Evolutionary conservation across 1,140 invertebrate species (phyloP).

Genomic region (Probaryconus sp.): DNA sequence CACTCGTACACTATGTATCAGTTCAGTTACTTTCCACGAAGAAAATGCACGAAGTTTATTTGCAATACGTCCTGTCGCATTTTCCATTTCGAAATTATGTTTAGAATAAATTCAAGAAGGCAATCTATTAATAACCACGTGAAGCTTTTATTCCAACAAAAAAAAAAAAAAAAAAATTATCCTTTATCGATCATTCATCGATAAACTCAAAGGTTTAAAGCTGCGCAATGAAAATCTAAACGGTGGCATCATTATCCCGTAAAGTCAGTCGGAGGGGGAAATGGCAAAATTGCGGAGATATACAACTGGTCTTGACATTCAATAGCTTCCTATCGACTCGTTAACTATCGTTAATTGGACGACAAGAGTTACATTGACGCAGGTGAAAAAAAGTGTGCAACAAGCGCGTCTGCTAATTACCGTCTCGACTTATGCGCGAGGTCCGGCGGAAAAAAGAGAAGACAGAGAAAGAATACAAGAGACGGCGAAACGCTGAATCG

Average conservation of each 20-base stretch:
- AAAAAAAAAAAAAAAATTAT: constrained; percentile 41
- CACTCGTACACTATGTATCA: constrained; percentile 33
- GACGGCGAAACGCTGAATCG: too few relatives aligned
- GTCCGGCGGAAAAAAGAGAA: constrained; percentile 24
- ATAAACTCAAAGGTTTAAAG: constrained; percentile 17
- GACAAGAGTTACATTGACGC: constrained; percentile 27
- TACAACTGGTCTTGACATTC: constrained; percentile 58
- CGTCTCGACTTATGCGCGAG: constrained; percentile 18
- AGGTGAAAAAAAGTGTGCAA: constrained; percentile 57
- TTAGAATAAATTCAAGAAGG: too few relatives aligned
- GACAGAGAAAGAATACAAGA: neutral
- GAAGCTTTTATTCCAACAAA: neutral
- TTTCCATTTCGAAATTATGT: too few relatives aligned
- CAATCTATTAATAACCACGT: too few relatives aligned
- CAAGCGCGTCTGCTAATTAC: constrained; percentile 70
- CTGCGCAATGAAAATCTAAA: constrained; percentile 62
- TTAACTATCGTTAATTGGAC: constrained; percentile 65
- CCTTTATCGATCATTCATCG: constrained; percentile 33
- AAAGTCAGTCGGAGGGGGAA: constrained; percentile 37
- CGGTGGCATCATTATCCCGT: constrained; percentile 46
- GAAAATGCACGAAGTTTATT: constrained; percentile 4
- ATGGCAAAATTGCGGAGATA: constrained; percentile 50
- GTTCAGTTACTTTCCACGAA: too few relatives aligned
- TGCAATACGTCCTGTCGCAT: too few relatives aligned
- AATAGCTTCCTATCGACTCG: constrained; percentile 57